Conservation (phyloP, 2,113 vertebrate genomes). For the Gymnobelideus leadbeateri region DNA sequence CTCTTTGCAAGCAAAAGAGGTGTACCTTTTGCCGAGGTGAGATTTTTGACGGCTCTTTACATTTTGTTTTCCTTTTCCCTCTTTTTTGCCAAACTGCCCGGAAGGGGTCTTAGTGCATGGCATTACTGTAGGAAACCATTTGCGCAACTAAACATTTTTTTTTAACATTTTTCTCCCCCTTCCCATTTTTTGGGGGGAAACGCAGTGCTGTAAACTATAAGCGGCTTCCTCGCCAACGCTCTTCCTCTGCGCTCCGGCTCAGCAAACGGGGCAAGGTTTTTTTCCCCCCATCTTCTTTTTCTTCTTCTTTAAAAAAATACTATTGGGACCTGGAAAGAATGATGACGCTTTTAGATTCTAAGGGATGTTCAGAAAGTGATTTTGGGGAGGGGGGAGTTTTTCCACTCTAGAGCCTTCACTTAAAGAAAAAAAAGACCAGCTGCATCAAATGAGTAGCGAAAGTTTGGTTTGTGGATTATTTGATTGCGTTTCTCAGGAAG, state of each 20-base stretch:
- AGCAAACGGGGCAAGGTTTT: conserved; percentile 22
- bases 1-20: conserved; percentile 32
- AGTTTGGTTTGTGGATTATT: conserved; percentile 25
- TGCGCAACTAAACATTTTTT: neutral
- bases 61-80: neutral
- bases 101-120: conserved; percentile 49
- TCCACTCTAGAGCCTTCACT: conserved; percentile 9
- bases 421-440: conserved; percentile 34
- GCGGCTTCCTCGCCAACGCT: conserved; percentile 10
- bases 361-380: conserved; percentile 29
- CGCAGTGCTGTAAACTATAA: conserved; percentile 1
- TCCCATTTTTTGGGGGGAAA: neutral
- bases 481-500: conserved; percentile 1
- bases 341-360: conserved; percentile 1
- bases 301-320: neutral
- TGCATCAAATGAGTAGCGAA: conserved; percentile 6
- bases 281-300: neutral
- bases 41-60: neutral
- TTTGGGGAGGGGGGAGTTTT: conserved; percentile 42
- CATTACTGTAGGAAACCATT: conserved; percentile 38
- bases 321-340: neutral
- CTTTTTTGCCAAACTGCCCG: neutral
- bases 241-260: conserved; percentile 28
- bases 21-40: conserved; percentile 32
- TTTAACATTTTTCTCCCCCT: neutral